Percentiles rank a stretch among this genome's conserved stretches.
These are phyloP conservation scores for Pionites leucogaster DNA, from an alignment of 2,113 vertebrate genomes.

Conservation along the genomic window DNA sequence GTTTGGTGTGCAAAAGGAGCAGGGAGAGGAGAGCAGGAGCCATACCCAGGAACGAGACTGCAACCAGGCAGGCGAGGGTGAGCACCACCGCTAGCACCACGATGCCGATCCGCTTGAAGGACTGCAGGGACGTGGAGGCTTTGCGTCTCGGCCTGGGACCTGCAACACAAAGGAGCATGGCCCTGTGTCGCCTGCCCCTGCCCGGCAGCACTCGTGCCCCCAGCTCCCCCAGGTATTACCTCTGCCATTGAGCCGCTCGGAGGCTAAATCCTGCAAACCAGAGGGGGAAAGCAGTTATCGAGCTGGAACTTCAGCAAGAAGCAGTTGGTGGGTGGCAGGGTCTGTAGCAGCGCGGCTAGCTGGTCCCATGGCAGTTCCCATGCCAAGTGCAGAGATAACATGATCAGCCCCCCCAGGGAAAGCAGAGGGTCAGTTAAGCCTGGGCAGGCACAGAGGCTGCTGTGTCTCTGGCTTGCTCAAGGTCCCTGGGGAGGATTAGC, in stretches of 20 bases:
- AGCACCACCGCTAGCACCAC: slow-evolving; percentile 50
- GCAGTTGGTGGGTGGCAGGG: background rate
- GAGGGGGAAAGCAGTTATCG: background rate
- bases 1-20: background rate
- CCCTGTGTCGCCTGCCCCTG: background rate
- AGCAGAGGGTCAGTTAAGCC: background rate
- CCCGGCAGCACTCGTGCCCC: background rate
- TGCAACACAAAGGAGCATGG: background rate
- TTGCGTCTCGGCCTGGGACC: background rate
- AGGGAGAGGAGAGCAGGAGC: background rate
- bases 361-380: fast-evolving
- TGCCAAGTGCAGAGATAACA: fast-evolving
- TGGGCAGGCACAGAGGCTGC: background rate
- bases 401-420: fast-evolving
- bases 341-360: fast-evolving
- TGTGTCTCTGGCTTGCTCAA: background rate
- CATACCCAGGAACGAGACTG: slow-evolving; percentile 61
- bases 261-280: slow-evolving; percentile 63
- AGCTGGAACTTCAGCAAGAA: background rate
- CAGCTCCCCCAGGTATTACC: slow-evolving; percentile 39
- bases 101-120: slow-evolving; percentile 65
- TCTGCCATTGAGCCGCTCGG: slow-evolving; percentile 34
- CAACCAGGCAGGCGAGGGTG: slow-evolving; percentile 28
- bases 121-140: background rate
- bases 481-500: background rate